Evolutionary conservation across 2,113 vertebrate species (phyloP), one percentile per base, ranked within the genome.

Genomic region (Neogobius melanostomus): DNA sequence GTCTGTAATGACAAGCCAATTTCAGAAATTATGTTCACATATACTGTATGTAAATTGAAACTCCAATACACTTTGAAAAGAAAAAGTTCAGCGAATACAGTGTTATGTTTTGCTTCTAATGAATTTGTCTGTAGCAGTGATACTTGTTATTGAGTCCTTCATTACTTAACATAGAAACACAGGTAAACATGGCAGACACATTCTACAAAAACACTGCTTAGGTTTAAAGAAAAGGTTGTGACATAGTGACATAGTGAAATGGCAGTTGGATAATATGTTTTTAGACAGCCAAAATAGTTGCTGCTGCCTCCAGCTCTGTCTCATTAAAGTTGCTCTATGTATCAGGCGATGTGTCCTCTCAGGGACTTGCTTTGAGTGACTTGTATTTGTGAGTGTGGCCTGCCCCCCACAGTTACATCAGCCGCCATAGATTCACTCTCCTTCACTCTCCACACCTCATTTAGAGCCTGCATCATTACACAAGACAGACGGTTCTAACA

Each of bases 1-100:
- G 21, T 61, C 8, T 50, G 65, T 69, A 68, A 44, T 61, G 59
- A 61, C 59, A 61, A 61, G 59, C 43, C 42, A 14, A n/a, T 61
- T 42, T 44, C 42, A 16, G 8, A 61, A 61, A 44, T 45, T n/a
- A 61, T 61, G 59, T 16, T 45, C 43, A 61, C 42, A 61, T n/a
- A 44, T n/a, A n/a, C n/a, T 21, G 2, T 61, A 45, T 43, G 28
- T 44, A 61, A 61, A 61, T 61, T 61, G 42, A 16, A 61, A 61
- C 45, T 61, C 59, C 42, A 61, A 61, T 61, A 61, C 43, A 15
- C n/a, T 61, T 61, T 16, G 43, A 8, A 61, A 42, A 44, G 43
- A 8, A 61, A 42, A 44, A 43, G 6, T 60, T 15, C 28, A 60
- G 57, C 53, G 28, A 21, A 56, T 3, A 28, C 21, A 57, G 11